These are phyloP conservation scores for Hypocryptadius cinnamomeus DNA, from an alignment of 2,113 vertebrate species.

Conservation along the genomic window DNA sequence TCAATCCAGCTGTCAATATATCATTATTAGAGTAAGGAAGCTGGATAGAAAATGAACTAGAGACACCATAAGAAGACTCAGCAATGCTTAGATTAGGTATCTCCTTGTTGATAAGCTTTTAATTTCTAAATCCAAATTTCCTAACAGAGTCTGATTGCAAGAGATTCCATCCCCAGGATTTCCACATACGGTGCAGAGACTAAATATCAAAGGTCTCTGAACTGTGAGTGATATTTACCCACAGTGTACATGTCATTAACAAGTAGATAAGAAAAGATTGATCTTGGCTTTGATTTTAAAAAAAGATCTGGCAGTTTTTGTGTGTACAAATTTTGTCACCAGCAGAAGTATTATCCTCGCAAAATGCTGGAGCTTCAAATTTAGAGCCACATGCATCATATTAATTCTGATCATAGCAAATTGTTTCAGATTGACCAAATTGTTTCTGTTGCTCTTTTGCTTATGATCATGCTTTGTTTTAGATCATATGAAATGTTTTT, in stretches of 20 bases:
- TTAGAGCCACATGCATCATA: neutral
- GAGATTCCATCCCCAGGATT: neutral
- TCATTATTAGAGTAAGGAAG: neutral
- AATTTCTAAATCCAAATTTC: neutral
- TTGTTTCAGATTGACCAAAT: neutral
- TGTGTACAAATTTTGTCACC: neutral
- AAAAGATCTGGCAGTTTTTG: neutral
- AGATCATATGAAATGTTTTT: neutral
- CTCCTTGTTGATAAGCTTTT: neutral
- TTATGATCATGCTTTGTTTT: neutral
- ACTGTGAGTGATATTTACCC: constrained; percentile 56
- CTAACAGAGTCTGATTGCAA: neutral
- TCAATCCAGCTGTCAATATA: neutral
- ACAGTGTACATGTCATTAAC: constrained; percentile 21
- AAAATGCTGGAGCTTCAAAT: neutral
- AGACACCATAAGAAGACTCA: neutral
- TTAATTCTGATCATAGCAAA: neutral
- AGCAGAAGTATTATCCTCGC: neutral
- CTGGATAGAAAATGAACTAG: neutral
- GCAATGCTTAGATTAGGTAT: neutral
- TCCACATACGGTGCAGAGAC: neutral
- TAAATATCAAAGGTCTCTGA: constrained; percentile 58
- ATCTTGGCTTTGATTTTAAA: constrained; percentile 13
- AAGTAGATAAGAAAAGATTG: constrained; percentile 37
- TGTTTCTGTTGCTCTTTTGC: neutral